Evolutionary conservation across 2,113 vertebrate genomes (phyloP).

Genomic region (Pygoscelis antarcticus): DNA sequence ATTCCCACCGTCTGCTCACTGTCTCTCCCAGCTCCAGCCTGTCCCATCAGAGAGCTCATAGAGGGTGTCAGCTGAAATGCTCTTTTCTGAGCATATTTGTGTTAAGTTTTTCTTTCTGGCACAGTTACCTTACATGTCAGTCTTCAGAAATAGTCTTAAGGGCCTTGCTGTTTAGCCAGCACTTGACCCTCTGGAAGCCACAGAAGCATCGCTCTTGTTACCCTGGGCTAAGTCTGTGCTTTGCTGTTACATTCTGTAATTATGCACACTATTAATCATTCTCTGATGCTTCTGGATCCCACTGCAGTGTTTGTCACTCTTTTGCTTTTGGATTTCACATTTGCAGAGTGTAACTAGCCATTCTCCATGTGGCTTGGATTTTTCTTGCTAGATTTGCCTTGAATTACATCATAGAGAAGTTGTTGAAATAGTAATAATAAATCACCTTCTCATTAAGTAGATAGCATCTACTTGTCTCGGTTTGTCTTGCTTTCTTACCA

Average conservation of each 20-base stretch:
- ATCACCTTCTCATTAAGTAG: background rate
- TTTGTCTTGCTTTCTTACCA: background rate
- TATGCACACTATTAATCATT: background rate
- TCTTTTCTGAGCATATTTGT: too few relatives aligned
- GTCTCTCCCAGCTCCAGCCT: background rate
- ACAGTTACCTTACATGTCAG: background rate
- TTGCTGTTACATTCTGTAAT: background rate
- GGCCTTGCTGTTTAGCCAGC: background rate
- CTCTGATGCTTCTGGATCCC: background rate
- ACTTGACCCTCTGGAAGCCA: background rate
- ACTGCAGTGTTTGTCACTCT: background rate
- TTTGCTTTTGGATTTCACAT: background rate
- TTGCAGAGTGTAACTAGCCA: background rate
- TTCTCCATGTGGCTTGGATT: background rate
- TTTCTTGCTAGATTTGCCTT: background rate
- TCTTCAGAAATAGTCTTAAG: background rate
- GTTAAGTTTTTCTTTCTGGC: background rate
- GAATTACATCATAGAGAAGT: background rate
- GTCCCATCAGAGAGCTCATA: fast-evolving
- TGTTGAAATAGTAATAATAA: background rate
- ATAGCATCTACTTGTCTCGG: background rate
- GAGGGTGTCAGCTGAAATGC: fast-evolving
- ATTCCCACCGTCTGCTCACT: background rate
- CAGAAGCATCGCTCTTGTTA: fast-evolving
- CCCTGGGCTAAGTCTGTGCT: background rate